Percentiles rank a stretch among this genome's conserved stretches.
Evolutionary conservation across 2,113 vertebrate species (phyloP).

Genomic region (Uropsilus gracilis): DNA sequence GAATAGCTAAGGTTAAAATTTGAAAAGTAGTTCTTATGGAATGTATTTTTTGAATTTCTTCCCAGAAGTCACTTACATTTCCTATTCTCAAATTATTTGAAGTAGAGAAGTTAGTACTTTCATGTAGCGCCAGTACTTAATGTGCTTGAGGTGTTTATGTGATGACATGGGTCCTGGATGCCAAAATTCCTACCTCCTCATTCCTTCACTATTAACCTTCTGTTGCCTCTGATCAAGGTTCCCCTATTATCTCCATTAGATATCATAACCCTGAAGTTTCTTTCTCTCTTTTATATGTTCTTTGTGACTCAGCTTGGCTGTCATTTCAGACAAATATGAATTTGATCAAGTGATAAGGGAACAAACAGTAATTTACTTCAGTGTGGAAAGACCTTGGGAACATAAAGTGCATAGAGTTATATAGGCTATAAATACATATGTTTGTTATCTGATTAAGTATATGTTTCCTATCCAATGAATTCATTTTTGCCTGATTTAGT

Average conservation of each 20-base stretch:
- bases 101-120: conserved; percentile 33
- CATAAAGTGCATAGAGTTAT: background rate
- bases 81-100: conserved; percentile 16
- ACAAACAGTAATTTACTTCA: background rate
- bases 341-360: background rate
- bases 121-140: background rate
- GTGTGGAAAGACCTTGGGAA: background rate
- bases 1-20: conserved; percentile 48
- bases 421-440: background rate
- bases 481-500: background rate
- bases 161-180: background rate
- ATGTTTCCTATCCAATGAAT: background rate
- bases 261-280: fast-evolving
- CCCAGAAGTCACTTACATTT: conserved; percentile 60
- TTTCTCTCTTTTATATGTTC: background rate
- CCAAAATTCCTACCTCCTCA: background rate
- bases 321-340: background rate
- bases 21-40: conserved; percentile 49
- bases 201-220: background rate
- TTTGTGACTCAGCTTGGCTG: background rate
- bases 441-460: background rate
- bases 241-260: background rate
- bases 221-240: background rate
- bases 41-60: conserved; percentile 59
- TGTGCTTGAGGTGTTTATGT: background rate